Evolutionary conservation across 1,140 invertebrate species (phyloP).

Genomic region (Drosophila trapezifrons): DNA sequence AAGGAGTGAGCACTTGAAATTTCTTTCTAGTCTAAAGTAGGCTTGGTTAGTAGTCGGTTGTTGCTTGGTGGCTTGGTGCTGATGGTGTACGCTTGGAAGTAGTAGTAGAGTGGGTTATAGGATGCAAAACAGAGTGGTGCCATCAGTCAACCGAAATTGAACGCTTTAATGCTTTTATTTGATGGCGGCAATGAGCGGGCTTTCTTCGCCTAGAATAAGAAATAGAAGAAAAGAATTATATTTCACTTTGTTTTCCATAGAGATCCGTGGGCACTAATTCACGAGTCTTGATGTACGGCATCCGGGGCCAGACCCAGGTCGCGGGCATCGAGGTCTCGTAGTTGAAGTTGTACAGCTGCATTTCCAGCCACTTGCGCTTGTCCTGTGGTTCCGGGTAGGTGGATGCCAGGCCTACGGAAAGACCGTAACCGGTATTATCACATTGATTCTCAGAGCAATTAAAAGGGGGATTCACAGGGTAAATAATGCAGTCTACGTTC

Average conservation of each 20-base stretch:
- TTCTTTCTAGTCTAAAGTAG: conserved; percentile 40
- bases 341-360: conserved; percentile 91
- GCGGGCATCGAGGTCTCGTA: conserved; percentile 91
- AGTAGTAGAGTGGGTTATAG: conserved; percentile 67
- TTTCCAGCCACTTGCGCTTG: conserved; percentile 89
- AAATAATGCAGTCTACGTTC: no score
- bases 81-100: conserved; percentile 57
- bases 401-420: conserved; percentile 89
- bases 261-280: conserved; percentile 82
- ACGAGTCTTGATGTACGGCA: conserved; percentile 83
- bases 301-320: conserved; percentile 88
- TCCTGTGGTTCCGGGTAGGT: conserved; percentile 93
- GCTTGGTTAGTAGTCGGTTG: conserved; percentile 65
- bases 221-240: conserved; percentile 53
- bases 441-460: background rate
- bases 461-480: background rate
- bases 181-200: conserved; percentile 82
- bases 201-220: conserved; percentile 70
- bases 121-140: conserved; percentile 74
- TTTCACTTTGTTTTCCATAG: conserved; percentile 81
- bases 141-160: conserved; percentile 64
- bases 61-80: conserved; percentile 61
- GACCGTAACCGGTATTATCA: background rate
- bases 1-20: conserved; percentile 58
- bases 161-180: conserved; percentile 68